Evolutionary conservation across 2,888 invertebrate species (phyloP).

Genomic region (Drosophila planitibia): DNA sequence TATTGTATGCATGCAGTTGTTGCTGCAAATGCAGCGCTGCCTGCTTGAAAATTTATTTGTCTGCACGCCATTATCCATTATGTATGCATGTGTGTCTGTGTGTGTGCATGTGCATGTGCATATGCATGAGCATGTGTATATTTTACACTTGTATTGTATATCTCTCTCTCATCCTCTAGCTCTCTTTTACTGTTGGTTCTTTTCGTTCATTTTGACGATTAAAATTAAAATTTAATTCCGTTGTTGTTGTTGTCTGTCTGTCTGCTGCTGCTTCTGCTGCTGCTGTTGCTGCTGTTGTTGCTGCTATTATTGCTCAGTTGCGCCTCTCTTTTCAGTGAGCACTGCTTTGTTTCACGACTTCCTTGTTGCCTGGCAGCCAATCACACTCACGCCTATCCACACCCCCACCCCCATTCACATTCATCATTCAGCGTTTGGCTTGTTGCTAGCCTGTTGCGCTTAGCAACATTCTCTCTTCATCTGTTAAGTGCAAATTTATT

Average conservation of each 20-base stretch:
- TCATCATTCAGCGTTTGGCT: constrained; percentile 28
- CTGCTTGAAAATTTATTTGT: constrained; percentile 75
- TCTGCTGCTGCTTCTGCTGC: constrained; percentile 32
- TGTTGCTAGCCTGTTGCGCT: constrained; percentile 75
- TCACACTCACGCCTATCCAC: constrained; percentile 12
- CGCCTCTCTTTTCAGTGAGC: constrained; percentile 54
- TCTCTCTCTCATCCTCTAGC: constrained; percentile 2
- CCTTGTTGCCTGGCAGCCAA: constrained; percentile 65
- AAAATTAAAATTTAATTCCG: constrained; percentile 79
- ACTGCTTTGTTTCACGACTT: constrained; percentile 77
- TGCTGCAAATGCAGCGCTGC: constrained; percentile 25
- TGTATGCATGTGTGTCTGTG: constrained; percentile 26
- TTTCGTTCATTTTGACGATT: constrained; percentile 73
- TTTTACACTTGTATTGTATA: constrained; percentile 25
- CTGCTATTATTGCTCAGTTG: constrained; percentile 47
- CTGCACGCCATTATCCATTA: constrained; percentile 75
- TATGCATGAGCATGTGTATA: constrained; percentile 41
- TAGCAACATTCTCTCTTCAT: constrained; percentile 72
- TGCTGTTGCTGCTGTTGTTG: constrained; percentile 33
- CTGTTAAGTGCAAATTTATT: constrained; percentile 77
- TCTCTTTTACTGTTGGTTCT: constrained; percentile 48
- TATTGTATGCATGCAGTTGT: constrained; percentile 39
- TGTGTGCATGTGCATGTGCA: constrained; percentile 32
- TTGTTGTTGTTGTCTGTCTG: constrained; percentile 50
- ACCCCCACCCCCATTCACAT: not conserved